Evolutionary conservation across 92 coral and sea anemone genomes (phyloP), one percentile per base, ranked within the genome.

Genomic region (Pocillopora meandrina): DNA sequence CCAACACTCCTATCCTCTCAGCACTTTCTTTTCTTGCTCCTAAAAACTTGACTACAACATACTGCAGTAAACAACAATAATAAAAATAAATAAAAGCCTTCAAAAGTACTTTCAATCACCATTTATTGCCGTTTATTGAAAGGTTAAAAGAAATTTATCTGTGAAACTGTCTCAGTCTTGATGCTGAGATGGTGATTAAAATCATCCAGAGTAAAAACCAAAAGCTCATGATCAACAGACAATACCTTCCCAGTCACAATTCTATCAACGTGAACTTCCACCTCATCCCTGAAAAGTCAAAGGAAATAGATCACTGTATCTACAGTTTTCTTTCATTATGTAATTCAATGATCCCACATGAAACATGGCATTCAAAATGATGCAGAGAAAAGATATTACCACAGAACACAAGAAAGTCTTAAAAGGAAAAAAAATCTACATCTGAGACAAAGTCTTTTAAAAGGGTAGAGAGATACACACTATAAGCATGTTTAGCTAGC

Each of bases 1-100:
- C 98, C n/a, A 96, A 84, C 33, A 96, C 93, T 35, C 98, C 98
- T 36, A 96, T 85, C 20, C 98, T 89, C 66, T 94, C 98, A 58
- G 98, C 98, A 56, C 84, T 83, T 36, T 89, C 95, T 65, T 89
- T 92, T 26, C 98, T 84, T 58, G 98, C 92, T 47, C 98, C 96
- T 65, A 96, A 86, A 85, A 94, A 96, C 86, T 96, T 96, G 89
- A 96, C 82, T 71, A 96, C 75, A 60, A 96, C 90, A 72, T 94
- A 94, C 98, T 96, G 86, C 56, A 89, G 47, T 33, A 66, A 72
- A 82, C 35, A 77, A 65, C 3, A 11, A 12, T 49, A 12, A 55
- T 0, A 14, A 35, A 36, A 34, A 34, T 52, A 77, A 61, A 61
- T 6, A 3, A 23, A 9, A 77, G 23, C 11, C 19, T 59, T 12